Base-by-base conservation (phyloP, 2,797 vertebrate species). In the Acestrorhynchus altus region DNA sequence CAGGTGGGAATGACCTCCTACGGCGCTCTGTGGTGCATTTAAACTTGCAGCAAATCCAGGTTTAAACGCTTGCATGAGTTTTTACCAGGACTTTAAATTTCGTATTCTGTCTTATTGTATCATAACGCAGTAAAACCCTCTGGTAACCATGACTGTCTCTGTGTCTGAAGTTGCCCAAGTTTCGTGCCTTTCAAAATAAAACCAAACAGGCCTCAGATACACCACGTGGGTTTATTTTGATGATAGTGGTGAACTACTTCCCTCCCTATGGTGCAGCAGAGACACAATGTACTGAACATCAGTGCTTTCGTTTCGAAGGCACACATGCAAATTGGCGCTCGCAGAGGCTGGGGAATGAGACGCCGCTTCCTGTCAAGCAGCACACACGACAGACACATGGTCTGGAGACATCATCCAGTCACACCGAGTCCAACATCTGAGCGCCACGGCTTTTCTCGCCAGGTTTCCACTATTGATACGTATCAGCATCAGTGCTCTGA, bases 271-370 rank as follows among this genome's bases (percentile, higher is more conserved):
- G 44, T 72, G 64, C 66, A 65, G 42, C 39, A 13, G 60, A 72
- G 78, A 84, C 84, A 84, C 49, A 72, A 76, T 83, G 83, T 86
- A 72, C 84, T 16, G 67, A 83, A 83, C 81, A 70, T 16, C 10
- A 28, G 22, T 49, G 64, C 69, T 86, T 82, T 74, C 72, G 65
- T 16, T 78, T 78, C 59, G n/a, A 67, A 56, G 54, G 31, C 56
- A 18, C 51, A 74, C 24, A 79, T 44, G 61, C 46, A 16, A 72
- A 74, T 52, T 52, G 60, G 61, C 46, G 13, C 61, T 51, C 42
- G 31, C 68, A 72, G 49, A 71, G 72, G 52, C 72, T 75, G 66
- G 60, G 1, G 54, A 76, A 64, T 54, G 24, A 60, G 67, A 72
- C 8, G 28, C 22, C 46, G 9, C 59, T 76, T 47, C 69, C 74